These are phyloP conservation scores for Calidris pygmaea DNA, from an alignment of 2,113 vertebrate genomes.

Conservation along the genomic window DNA sequence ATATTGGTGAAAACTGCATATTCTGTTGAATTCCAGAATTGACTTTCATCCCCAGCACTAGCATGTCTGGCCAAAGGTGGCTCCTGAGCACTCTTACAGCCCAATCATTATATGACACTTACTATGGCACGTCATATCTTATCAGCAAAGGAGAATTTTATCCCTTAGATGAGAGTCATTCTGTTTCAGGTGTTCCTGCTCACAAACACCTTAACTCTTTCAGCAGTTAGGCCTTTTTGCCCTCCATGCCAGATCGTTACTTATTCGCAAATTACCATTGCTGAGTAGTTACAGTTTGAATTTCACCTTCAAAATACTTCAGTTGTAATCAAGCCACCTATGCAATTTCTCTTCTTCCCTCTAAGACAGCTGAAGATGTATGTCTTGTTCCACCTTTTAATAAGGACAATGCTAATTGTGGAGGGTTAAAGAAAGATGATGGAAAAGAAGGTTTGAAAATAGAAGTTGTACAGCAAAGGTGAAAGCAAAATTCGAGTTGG, in stretches of 20 bases:
- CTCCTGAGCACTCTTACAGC: background rate
- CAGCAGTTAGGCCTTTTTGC: background rate
- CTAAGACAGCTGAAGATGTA: background rate
- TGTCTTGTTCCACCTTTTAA: background rate
- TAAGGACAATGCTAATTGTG: background rate
- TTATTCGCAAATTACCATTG: background rate
- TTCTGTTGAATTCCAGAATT: background rate
- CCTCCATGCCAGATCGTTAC: background rate
- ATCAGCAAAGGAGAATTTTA: background rate
- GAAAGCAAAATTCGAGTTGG: background rate
- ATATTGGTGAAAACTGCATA: background rate
- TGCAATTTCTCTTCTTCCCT: background rate
- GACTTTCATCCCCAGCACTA: no score
- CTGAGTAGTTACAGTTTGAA: background rate
- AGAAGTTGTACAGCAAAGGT: background rate
- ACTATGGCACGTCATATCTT: background rate
- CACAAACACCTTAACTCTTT: background rate
- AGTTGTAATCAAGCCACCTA: background rate
- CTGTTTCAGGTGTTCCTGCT: background rate
- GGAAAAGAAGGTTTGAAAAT: background rate
- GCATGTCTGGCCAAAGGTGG: background rate
- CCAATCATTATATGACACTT: rapidly evolving
- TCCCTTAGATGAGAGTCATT: background rate
- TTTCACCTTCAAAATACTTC: background rate
- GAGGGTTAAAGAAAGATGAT: background rate